Evolutionary conservation across 1,140 invertebrate genomes (phyloP).

Genomic region (Helicoverpa armigera): DNA sequence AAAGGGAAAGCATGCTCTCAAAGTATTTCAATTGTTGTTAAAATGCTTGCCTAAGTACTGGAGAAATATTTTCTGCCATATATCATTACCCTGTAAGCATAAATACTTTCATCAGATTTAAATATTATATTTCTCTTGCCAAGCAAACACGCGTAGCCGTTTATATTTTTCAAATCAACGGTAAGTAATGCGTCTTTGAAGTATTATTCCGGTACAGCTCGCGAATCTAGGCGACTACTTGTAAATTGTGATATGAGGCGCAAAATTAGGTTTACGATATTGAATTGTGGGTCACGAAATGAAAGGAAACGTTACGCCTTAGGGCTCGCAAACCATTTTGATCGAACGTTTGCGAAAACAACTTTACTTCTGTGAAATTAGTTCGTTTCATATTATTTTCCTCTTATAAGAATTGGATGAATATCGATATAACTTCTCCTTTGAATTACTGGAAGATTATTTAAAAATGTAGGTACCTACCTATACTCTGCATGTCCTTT

Average conservation of each 20-base stretch:
- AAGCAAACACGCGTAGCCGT: no score
- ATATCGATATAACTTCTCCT: not conserved
- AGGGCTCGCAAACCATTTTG: slow-evolving; percentile 10
- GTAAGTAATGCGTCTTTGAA: slow-evolving; percentile 29
- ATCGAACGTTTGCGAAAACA: slow-evolving; percentile 15
- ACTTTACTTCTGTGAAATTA: not conserved
- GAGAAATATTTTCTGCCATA: not conserved
- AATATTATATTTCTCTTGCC: not conserved
- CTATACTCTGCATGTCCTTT: no score
- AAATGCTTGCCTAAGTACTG: not conserved
- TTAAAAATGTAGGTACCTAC: not conserved
- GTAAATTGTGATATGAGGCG: slow-evolving; percentile 27
- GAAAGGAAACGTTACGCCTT: slow-evolving; percentile 16
- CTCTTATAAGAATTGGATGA: not conserved
- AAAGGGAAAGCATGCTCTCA: not conserved
- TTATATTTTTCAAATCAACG: slow-evolving; percentile 5
- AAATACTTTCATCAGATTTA: not conserved
- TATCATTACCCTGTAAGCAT: not conserved
- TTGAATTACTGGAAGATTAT: not conserved
- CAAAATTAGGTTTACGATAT: slow-evolving; percentile 31
- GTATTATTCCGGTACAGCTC: slow-evolving; percentile 17
- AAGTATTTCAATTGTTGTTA: no score
- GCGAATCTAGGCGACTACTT: slow-evolving; percentile 1
- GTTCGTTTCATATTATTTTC: not conserved
- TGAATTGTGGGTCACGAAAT: slow-evolving; percentile 10